Evolutionary conservation across 2,113 vertebrate species (phyloP).

Genomic region (Narcine bancroftii): DNA sequence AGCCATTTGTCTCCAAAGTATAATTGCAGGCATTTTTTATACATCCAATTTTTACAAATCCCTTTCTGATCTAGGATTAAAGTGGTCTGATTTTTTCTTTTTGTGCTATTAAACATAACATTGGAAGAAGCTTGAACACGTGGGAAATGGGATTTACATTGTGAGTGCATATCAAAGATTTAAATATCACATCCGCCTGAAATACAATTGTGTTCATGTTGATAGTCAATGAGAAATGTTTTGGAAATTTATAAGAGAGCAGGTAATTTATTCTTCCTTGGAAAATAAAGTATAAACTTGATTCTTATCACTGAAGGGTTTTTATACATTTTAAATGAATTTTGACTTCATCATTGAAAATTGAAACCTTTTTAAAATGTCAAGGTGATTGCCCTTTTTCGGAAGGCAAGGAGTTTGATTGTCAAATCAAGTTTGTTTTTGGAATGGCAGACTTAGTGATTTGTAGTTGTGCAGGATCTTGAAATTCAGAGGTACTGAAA

Average conservation of each 20-base stretch:
- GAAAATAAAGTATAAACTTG: background rate
- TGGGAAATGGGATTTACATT: background rate
- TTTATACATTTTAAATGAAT: background rate
- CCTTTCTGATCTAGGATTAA: slow-evolving; percentile 19
- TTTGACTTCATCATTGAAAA: background rate
- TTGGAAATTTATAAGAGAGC: background rate
- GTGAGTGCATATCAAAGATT: background rate
- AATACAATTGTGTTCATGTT: background rate
- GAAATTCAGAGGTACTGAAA: background rate
- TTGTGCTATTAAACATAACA: background rate
- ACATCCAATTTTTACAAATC: background rate
- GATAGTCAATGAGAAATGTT: background rate
- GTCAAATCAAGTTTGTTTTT: background rate
- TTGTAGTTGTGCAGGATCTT: background rate
- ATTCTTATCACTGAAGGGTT: too few relatives aligned
- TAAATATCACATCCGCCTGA: background rate
- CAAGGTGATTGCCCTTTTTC: background rate
- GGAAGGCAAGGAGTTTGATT: background rate
- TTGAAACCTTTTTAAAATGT: background rate
- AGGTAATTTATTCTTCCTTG: background rate
- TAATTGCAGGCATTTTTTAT: slow-evolving; percentile 8
- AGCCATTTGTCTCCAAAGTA: slow-evolving; percentile 18
- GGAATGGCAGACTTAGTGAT: background rate
- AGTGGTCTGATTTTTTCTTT: slow-evolving; percentile 7
- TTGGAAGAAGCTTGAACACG: background rate